Evolutionary conservation across 2,113 vertebrate genomes (phyloP), one percentile per base, ranked within the genome.

Genomic region (Pogona vitticeps): DNA sequence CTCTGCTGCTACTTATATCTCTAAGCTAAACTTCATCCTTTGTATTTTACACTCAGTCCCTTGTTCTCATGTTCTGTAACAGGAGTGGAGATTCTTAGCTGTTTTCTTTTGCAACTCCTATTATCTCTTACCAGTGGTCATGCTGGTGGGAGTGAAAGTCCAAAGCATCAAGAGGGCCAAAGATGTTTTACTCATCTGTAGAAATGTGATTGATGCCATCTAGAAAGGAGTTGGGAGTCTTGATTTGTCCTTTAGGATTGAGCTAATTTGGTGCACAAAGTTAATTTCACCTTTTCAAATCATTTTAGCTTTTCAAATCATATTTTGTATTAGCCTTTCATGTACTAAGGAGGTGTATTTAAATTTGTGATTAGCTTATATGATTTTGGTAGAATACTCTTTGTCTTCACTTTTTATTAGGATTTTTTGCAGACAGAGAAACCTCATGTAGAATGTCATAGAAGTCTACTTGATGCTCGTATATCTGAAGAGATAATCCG

Each of bases 371-470:
- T 21, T 46, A 17, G 12, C 63, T 38, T 88, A 65, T 5, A 2
- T 72, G 52, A 56, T 40, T 79, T 79, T 72, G 2, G 70, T 13
- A 46, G 23, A 72, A 36, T 8, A 33, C 15, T 26, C 18, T 72
- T 40, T 80, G 40, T 59, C 65, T 8, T 31, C 21, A 36, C n/a
- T 86, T 73, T 88, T 7, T 52, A 31, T 82, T 17, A 80, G 61
- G 31, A 26, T 90, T 88, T 90, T 88, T 36, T 70, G 85, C 7
- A 33, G 70, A 7, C 82, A 63, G 95, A 94, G 87, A 95, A 94
- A 85, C 94, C 96, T 31, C 89, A 95, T 76, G 96, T 97, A 1
- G 97, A 97, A 79, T 95, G 95, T 40, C 97, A 97, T 85, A 76
- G 91, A 59, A 95, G 96, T 89, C 86, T 90, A 88, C 86, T 88